phyloP scores from a whole-genome alignment of 1,140 invertebrate genomes.

The Dinothrombium tinctorium region DNA sequence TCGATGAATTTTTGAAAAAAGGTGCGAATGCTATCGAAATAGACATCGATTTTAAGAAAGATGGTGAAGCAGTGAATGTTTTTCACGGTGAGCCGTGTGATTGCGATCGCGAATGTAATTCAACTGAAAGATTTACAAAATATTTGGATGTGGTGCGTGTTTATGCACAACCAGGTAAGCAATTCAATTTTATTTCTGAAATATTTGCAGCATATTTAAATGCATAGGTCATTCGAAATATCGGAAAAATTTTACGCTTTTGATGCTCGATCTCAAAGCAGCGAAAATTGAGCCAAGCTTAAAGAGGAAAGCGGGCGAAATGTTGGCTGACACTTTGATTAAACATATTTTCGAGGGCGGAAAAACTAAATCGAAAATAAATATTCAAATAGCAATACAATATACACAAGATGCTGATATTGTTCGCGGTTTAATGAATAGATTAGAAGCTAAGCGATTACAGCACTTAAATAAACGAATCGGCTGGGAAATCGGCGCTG shows the following conservation, averaged over 20 bases:
- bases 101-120: constrained; percentile 14
- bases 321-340: constrained; percentile 10
- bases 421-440: constrained; percentile 2
- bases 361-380: background rate
- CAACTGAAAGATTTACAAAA: constrained; percentile 8
- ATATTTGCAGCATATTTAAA: too few species aligned
- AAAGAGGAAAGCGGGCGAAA: constrained; percentile 8
- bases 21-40: constrained; percentile 17
- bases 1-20: constrained; percentile 12
- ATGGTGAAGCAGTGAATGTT: constrained; percentile 11
- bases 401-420: constrained; percentile 8
- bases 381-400: constrained; percentile 9
- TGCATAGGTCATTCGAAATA: constrained; percentile 2
- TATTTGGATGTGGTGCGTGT: constrained; percentile 10
- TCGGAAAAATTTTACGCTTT: constrained; percentile 3
- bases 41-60: constrained; percentile 13
- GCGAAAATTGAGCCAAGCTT: background rate
- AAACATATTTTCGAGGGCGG: constrained; percentile 9
- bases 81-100: constrained; percentile 17
- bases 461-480: background rate
- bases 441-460: background rate
- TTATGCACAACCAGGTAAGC: constrained; percentile 10
- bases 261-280: constrained; percentile 14
- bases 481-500: constrained; percentile 13
- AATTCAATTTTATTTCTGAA: background rate